phyloP scores from a whole-genome alignment of 2,797 vertebrate species.

The Euthynnus affinis region DNA sequence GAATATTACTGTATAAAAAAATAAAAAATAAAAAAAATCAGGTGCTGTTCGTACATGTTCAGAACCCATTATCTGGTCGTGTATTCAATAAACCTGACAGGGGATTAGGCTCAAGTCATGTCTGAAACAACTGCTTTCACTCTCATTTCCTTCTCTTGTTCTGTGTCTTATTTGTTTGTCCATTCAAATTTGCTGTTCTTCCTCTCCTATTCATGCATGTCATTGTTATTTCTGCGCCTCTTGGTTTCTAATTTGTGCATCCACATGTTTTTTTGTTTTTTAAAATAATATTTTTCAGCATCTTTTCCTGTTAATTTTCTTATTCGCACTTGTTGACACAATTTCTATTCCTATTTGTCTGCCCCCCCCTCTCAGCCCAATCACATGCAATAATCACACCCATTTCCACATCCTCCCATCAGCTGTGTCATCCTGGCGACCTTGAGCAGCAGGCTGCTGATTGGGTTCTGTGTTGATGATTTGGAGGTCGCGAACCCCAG shows the following conservation, averaged over 20 bases:
- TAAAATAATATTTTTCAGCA: too few species aligned
- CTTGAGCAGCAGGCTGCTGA: conserved; percentile 72
- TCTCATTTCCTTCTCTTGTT: conserved; percentile 12
- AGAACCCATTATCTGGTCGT: neutral
- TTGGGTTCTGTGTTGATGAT: conserved; percentile 80
- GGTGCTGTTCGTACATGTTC: neutral
- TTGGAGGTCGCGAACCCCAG: conserved; percentile 66
- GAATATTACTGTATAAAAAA: too few species aligned
- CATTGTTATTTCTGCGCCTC: neutral
- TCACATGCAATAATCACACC: conserved; percentile 43
- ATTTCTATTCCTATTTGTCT: conserved; percentile 2
- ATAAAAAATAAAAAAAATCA: too few species aligned
- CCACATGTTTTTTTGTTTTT: neutral
- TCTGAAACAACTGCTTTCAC: neutral
- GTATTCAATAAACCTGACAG: neutral
- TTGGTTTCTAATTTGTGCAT: conserved; percentile 15
- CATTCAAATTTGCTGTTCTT: conserved; percentile 1
- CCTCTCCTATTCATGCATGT: neutral
- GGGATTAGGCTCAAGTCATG: neutral
- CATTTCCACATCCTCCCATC: conserved; percentile 57
- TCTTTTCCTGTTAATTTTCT: conserved; percentile 22
- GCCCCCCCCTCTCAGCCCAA: conserved; percentile 6
- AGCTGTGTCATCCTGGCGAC: conserved; percentile 56
- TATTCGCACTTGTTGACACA: conserved; percentile 32
- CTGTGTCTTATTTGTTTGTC: neutral